Evolutionary conservation across 2,797 vertebrate species (phyloP).

Genomic region (Staurois parvus): DNA sequence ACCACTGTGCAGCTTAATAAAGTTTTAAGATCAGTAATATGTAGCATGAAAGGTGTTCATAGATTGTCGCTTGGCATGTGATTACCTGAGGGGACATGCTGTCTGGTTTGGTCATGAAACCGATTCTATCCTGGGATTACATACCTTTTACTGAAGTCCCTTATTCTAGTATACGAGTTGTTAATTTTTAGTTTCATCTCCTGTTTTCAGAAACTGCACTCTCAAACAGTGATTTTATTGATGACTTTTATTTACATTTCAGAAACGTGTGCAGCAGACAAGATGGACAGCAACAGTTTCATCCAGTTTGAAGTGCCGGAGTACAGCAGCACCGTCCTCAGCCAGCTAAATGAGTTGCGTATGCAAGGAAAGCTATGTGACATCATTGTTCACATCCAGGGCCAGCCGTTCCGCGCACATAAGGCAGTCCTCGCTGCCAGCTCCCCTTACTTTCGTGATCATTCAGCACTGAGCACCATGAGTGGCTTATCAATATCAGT

Average conservation of each 20-base stretch:
- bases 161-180: no score
- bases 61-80: no score
- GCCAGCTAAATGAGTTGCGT: slow-evolving; percentile 95
- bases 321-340: slow-evolving; percentile 97
- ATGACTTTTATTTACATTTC: slow-evolving; percentile 43
- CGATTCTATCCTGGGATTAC: no score
- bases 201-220: no score
- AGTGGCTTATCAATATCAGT: slow-evolving; percentile 98
- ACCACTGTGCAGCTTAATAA: no score
- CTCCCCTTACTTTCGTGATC: slow-evolving; percentile 97
- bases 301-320: slow-evolving; percentile 99
- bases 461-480: slow-evolving; percentile 97
- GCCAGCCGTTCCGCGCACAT: slow-evolving; percentile 96
- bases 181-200: no score
- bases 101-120: no score
- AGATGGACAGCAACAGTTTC: slow-evolving; percentile 96
- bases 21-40: no score
- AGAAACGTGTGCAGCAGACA: slow-evolving; percentile 80
- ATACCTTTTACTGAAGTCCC: no score
- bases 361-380: slow-evolving; percentile 97
- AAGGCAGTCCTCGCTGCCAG: slow-evolving; percentile 98
- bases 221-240: background rate
- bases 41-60: no score
- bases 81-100: no score
- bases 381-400: slow-evolving; percentile 98